These are phyloP conservation scores for Celastrina argiolus DNA, from an alignment of 2,888 invertebrate species.

Conservation along the genomic window DNA sequence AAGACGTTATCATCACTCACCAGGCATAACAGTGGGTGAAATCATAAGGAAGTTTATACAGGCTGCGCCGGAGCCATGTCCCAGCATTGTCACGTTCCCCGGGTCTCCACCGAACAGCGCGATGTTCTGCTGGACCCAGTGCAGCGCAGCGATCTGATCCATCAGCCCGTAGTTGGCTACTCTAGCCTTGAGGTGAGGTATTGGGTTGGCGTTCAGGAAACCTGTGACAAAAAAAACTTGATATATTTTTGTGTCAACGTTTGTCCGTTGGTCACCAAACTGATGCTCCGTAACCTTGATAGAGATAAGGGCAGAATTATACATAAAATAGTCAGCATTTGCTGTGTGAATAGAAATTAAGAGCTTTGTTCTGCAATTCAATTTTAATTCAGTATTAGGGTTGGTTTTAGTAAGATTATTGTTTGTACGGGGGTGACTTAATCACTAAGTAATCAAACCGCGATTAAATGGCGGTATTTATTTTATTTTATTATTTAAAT, in stretches of 20 bases:
- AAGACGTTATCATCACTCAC: too few relatives aligned
- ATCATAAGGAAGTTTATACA: constrained; percentile 98
- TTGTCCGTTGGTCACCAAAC: too few relatives aligned
- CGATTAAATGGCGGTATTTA: too few relatives aligned
- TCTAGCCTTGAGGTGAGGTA: constrained; percentile 89
- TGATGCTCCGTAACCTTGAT: not conserved
- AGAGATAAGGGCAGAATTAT: too few relatives aligned
- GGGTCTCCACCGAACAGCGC: constrained; percentile 96
- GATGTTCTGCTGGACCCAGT: constrained; percentile 98
- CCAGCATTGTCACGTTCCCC: constrained; percentile 94
- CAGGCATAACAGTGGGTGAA: constrained; percentile 92
- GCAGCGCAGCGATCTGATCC: constrained; percentile 97
- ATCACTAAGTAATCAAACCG: too few relatives aligned
- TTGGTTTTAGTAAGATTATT: too few relatives aligned
- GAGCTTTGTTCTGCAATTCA: too few relatives aligned
- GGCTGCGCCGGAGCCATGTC: constrained; percentile 98
- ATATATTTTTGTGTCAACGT: not conserved
- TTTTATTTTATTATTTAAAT: too few relatives aligned
- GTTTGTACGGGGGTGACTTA: too few relatives aligned
- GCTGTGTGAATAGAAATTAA: too few relatives aligned
- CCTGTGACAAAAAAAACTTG: constrained; percentile 73
- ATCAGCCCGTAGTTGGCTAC: constrained; percentile 98
- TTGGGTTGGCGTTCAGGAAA: constrained; percentile 92
- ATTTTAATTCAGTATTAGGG: too few relatives aligned
- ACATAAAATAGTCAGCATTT: too few relatives aligned